Evolutionary conservation across 2,888 invertebrate species (phyloP).

Genomic region (Drosophila cracens): DNA sequence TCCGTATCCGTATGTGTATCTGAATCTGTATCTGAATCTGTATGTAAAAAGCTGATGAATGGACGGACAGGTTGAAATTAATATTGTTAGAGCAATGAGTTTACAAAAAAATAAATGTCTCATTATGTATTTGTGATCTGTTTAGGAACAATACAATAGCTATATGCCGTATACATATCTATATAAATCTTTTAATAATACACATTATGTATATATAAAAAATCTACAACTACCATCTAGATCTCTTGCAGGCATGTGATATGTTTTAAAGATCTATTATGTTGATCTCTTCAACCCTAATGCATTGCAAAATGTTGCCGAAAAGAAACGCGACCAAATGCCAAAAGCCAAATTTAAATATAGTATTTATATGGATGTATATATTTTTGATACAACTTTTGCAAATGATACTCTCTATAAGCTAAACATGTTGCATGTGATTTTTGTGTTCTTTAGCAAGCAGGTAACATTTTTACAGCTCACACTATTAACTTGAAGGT

Average conservation of each 20-base stretch:
- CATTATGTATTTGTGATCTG: constrained; percentile 29
- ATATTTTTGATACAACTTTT: constrained; percentile 20
- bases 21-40: constrained; percentile 25
- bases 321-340: constrained; percentile 26
- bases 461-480: constrained; percentile 85
- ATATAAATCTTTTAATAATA: constrained; percentile 13
- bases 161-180: constrained; percentile 23
- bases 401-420: constrained; percentile 55
- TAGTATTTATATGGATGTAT: constrained; percentile 7
- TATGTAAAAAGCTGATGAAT: constrained; percentile 63
- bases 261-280: constrained; percentile 47
- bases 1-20: constrained; percentile 21
- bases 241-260: constrained; percentile 45
- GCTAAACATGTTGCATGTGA: constrained; percentile 41
- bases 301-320: constrained; percentile 75
- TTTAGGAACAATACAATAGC: constrained; percentile 69
- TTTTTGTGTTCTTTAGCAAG: constrained; percentile 74
- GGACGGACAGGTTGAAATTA: constrained; percentile 74
- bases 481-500: constrained; percentile 83
- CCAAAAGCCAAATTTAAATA: constrained; percentile 13
- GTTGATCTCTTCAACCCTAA: constrained; percentile 20
- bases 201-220: constrained; percentile 21
- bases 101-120: constrained; percentile 6
- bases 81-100: constrained; percentile 46
- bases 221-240: constrained; percentile 25